Percentiles rank a stretch among this genome's conserved stretches.
phyloP scores from a whole-genome alignment of 2,797 vertebrate genomes.

The Lithobates sylvaticus region DNA sequence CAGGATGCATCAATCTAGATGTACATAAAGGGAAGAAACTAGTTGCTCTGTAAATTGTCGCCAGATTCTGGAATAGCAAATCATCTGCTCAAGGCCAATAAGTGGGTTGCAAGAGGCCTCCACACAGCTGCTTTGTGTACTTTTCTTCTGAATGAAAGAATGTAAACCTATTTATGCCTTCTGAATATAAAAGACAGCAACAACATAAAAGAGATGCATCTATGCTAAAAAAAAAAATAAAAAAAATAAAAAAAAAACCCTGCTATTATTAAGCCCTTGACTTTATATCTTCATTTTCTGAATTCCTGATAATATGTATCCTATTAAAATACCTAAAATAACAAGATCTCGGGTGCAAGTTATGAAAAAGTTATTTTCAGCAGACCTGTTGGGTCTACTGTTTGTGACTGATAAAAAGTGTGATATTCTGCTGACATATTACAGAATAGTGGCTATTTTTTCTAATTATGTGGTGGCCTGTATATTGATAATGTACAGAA shows the following conservation, averaged over 20 bases:
- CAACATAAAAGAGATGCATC: neutral
- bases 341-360: neutral
- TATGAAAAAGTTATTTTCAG: neutral
- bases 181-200: constrained; percentile 10
- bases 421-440: neutral
- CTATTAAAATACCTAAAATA: neutral
- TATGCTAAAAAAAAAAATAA: neutral
- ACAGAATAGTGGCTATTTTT: neutral
- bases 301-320: neutral
- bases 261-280: neutral
- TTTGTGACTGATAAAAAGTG: too few relatives aligned
- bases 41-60: neutral
- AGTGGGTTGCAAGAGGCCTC: neutral
- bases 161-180: constrained; percentile 21
- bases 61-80: neutral
- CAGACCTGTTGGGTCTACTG: neutral
- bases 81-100: constrained; percentile 38
- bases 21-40: constrained; percentile 10
- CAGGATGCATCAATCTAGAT: neutral
- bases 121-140: constrained; percentile 24
- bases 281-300: neutral
- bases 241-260: neutral
- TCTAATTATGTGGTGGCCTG: neutral
- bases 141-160: constrained; percentile 12
- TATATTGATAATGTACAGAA: neutral